A percentile compares a stretch with the other conserved stretches of the same genome.
Conservation (phyloP, 2,797 vertebrate species). For the Novumbra hubbsi region DNA sequence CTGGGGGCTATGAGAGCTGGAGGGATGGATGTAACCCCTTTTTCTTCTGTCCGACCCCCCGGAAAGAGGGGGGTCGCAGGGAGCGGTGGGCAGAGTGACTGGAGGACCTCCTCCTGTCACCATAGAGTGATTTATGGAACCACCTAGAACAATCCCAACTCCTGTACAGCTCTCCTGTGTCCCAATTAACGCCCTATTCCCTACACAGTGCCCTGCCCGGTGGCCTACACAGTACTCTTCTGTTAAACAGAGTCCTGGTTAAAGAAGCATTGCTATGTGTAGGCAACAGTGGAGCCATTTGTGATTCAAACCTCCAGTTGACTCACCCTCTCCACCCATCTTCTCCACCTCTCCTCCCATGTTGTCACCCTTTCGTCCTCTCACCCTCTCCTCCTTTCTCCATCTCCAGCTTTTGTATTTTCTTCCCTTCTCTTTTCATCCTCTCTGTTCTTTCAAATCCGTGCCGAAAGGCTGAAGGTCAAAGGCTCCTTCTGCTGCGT, state of each 20-base stretch:
- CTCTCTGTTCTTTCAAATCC: neutral
- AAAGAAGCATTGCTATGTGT: neutral
- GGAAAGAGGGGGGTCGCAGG: constrained; percentile 60
- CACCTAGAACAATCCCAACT: constrained; percentile 61
- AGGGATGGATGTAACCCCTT: constrained; percentile 54
- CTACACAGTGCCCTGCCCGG: neutral
- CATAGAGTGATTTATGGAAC: constrained; percentile 68
- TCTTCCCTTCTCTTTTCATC: neutral
- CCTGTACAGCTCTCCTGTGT: constrained; percentile 35
- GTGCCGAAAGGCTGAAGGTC: neutral
- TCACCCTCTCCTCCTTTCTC: constrained; percentile 1
- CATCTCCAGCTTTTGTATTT: constrained; percentile 2
- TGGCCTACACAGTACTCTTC: neutral
- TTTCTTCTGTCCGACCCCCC: constrained; percentile 62
- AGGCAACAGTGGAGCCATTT: neutral
- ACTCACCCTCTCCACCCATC: neutral
- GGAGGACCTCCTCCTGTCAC: constrained; percentile 66
- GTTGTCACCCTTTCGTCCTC: constrained; percentile 18
- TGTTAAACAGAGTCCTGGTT: neutral
- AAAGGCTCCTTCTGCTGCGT: constrained; percentile 8
- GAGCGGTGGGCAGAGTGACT: constrained; percentile 48
- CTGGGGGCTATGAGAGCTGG: constrained; percentile 53
- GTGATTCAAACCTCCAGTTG: constrained; percentile 11
- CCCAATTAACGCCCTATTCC: neutral
- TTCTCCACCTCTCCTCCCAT: constrained; percentile 3